Evolutionary conservation across 1,140 invertebrate genomes (phyloP).

Genomic region (Nilaparvata lugens): DNA sequence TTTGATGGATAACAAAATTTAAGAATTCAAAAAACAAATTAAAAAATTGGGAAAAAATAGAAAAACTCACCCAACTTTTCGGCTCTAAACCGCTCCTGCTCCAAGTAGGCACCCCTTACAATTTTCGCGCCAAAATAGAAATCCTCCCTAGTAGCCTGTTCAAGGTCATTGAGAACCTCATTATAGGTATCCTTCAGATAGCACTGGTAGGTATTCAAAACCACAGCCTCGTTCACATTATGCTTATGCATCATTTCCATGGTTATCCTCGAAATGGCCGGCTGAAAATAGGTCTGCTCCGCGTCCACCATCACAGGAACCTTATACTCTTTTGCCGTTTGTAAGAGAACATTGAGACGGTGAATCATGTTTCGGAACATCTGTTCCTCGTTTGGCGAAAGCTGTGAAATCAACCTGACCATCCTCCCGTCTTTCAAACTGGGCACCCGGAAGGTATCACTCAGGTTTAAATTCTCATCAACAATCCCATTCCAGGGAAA

Average conservation of each 20-base stretch:
- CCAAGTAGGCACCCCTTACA: constrained; percentile 95
- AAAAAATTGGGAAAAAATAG: neutral
- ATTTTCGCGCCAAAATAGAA: constrained; percentile 98
- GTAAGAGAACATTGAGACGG: constrained; percentile 80
- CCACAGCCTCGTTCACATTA: constrained; percentile 77
- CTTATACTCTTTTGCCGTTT: constrained; percentile 81
- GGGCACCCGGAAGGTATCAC: constrained; percentile 85
- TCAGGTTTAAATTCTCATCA: constrained; percentile 79
- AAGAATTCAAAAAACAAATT: too few species aligned
- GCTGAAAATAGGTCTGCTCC: constrained; percentile 99
- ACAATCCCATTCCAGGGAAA: constrained; percentile 97
- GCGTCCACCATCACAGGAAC: constrained; percentile 98
- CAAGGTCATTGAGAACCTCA: constrained; percentile 84
- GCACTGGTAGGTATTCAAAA: constrained; percentile 99
- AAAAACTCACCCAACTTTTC: constrained; percentile 51
- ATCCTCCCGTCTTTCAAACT: constrained; percentile 75
- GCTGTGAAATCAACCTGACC: constrained; percentile 79
- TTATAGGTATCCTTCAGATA: constrained; percentile 88
- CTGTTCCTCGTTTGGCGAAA: constrained; percentile 90
- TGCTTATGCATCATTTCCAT: constrained; percentile 98
- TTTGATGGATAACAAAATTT: too few species aligned
- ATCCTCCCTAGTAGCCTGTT: constrained; percentile 86
- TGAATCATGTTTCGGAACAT: constrained; percentile 98
- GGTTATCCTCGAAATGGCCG: constrained; percentile 91
- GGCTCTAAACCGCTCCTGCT: constrained; percentile 88